Evolutionary conservation across 2,797 vertebrate genomes (phyloP).

Genomic region (Cottoperca gobio): DNA sequence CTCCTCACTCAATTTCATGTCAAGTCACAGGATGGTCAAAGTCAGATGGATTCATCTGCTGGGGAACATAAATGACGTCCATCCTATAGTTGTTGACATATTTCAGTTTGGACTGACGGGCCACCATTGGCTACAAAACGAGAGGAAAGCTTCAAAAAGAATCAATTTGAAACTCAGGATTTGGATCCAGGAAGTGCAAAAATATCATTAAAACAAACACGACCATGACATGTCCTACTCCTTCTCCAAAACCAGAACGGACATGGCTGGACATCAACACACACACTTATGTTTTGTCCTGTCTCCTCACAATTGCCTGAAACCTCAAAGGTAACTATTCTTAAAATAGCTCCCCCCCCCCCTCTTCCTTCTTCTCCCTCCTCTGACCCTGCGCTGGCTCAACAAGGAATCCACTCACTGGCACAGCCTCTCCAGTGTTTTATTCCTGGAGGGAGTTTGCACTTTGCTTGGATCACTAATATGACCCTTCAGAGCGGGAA

Average conservation of each 20-base stretch:
- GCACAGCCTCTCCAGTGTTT: constrained; percentile 80
- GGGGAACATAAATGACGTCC: background rate
- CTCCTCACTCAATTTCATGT: background rate
- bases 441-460: constrained; percentile 83
- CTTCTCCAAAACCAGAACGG: constrained; percentile 45
- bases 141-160: background rate
- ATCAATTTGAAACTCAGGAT: constrained; percentile 20
- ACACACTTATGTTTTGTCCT: constrained; percentile 38
- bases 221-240: constrained; percentile 10
- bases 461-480: constrained; percentile 71
- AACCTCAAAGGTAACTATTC: constrained; percentile 69
- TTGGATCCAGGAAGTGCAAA: constrained; percentile 36
- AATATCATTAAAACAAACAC: constrained; percentile 39
- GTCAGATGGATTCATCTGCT: background rate
- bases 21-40: background rate
- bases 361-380: constrained; percentile 63
- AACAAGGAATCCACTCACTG: constrained; percentile 57
- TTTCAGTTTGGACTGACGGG: background rate
- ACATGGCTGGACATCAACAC: constrained; percentile 9
- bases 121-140: background rate
- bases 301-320: constrained; percentile 54
- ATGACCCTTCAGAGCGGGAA: constrained; percentile 72
- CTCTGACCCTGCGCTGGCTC: constrained; percentile 23
- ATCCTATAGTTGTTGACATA: background rate
- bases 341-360: constrained; percentile 76